Conservation (phyloP, 92 coral and sea anemone genomes). For the Palythoa grandis region DNA sequence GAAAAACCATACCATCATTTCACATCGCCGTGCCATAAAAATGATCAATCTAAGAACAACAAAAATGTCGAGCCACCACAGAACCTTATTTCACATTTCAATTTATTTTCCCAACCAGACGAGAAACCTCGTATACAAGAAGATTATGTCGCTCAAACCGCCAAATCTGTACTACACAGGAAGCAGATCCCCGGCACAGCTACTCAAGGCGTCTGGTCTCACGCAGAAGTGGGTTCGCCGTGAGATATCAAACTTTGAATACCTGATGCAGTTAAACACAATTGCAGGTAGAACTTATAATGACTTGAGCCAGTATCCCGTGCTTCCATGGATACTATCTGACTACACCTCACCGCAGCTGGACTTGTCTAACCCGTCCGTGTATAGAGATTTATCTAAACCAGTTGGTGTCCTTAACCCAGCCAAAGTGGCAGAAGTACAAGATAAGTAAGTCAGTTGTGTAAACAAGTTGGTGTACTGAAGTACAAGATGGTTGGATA, state of each 20-base stretch:
- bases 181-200: slow-evolving; percentile 90
- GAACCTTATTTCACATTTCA: background rate
- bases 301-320: slow-evolving; percentile 95
- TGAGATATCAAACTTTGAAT: slow-evolving; percentile 95
- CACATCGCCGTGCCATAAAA: no score
- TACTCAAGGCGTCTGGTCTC: slow-evolving; percentile 92
- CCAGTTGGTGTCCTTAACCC: slow-evolving; percentile 90
- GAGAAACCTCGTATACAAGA: slow-evolving; percentile 82
- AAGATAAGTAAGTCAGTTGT: slow-evolving; percentile 60
- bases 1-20: no score
- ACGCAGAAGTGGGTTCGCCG: slow-evolving; percentile 94
- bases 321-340: slow-evolving; percentile 90
- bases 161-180: slow-evolving; percentile 90
- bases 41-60: no score
- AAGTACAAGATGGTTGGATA: no score
- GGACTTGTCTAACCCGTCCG: slow-evolving; percentile 74
- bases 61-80: no score
- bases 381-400: slow-evolving; percentile 89
- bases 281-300: slow-evolving; percentile 97
- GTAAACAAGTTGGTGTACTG: no score
- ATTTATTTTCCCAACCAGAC: slow-evolving; percentile 57
- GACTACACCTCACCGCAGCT: slow-evolving; percentile 83
- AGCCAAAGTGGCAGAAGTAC: slow-evolving; percentile 51
- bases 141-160: slow-evolving; percentile 86
- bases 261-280: slow-evolving; percentile 95